Base-by-base conservation (phyloP, 2,113 vertebrate species). In the Arothron firmamentum region DNA sequence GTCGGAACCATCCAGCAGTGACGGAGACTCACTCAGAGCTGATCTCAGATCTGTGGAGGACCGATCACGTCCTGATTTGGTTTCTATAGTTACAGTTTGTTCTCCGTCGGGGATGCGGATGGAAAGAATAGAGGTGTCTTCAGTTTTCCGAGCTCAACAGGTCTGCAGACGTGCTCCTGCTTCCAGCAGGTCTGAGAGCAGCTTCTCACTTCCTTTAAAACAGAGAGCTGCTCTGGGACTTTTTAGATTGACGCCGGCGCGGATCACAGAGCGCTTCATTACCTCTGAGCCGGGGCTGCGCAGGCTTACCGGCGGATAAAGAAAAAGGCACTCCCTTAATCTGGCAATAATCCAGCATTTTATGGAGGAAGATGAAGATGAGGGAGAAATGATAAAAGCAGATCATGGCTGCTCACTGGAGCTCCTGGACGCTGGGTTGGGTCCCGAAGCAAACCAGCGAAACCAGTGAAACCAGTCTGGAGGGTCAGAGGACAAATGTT, bases 301-400 rank as follows among this genome's bases (percentile, higher is more conserved):
- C 82, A 77, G 80, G 85, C 79, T 89, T 90, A 87, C 69, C 67
- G 73, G 48, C 74, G 86, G 86, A 90, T 88, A 82, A 89, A 88
- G 83, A 83, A 80, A 88, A 89, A 88, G 89, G 87, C 85, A 84
- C 81, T 85, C 82, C 81, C 88, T 84, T 90, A 88, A 91, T 90
- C 91, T 91, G 85, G 82, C 76, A 86, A 87, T 91, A 90, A 92
- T 90, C 87, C 90, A 80, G 84, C 83, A 72, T 90, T 89, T 89
- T 85, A 87, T 78, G 70, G 72, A 67, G 64, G 81, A 76, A 75
- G 57, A 81, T 69, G 69, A 78, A 83, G 78, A 86, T 75, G 70
- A 77, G 72, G 56, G 72, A 65, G 54, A 82, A 89, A 85, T 87
- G 78, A 85, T 85, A 65, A 72, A 7, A 7, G 16, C 80, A 74